These are phyloP conservation scores for Cassiopea andromeda DNA, from an alignment of 30 jellyfish, hydroid and myxozoan species.

Conservation along the genomic window DNA sequence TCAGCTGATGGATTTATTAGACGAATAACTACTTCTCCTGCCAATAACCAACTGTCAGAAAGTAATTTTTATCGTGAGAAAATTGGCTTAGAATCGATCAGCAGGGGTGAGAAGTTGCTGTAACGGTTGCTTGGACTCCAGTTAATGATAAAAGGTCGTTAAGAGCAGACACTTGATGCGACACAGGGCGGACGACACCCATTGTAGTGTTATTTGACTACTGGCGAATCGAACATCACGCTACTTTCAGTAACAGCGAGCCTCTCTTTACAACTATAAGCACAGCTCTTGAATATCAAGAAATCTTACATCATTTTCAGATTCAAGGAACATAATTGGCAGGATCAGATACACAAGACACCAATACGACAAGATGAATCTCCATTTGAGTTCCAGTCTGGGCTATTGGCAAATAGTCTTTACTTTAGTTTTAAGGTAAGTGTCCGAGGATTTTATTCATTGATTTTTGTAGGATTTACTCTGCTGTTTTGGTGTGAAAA, in stretches of 20 bases:
- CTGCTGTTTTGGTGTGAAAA: not conserved
- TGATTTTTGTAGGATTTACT: not conserved
- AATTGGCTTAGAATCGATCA: conserved; percentile 63
- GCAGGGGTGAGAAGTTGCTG: conserved; percentile 66
- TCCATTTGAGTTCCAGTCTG: conserved; percentile 11
- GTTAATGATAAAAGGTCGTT: conserved; percentile 23
- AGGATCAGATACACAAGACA: not conserved
- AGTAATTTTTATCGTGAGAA: conserved; percentile 70
- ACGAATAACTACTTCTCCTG: conserved; percentile 47
- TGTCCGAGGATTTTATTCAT: not conserved
- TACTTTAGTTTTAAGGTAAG: conserved; percentile 51
- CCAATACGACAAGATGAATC: conserved; percentile 31
- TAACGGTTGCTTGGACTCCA: conserved; percentile 27
- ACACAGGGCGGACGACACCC: not conserved
- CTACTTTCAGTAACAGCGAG: not conserved
- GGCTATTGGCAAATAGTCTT: conserved; percentile 61
- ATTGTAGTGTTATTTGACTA: not conserved
- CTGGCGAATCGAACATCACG: not conserved
- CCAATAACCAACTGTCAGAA: conserved; percentile 63
- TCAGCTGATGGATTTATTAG: conserved; percentile 44
- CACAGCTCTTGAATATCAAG: too few relatives aligned
- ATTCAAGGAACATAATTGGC: not conserved
- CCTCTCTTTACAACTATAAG: too few relatives aligned
- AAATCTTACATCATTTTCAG: not conserved
- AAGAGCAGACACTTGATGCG: conserved; percentile 2